phyloP scores from a whole-genome alignment of 2,797 vertebrate species.

The Myotis planiceps region DNA sequence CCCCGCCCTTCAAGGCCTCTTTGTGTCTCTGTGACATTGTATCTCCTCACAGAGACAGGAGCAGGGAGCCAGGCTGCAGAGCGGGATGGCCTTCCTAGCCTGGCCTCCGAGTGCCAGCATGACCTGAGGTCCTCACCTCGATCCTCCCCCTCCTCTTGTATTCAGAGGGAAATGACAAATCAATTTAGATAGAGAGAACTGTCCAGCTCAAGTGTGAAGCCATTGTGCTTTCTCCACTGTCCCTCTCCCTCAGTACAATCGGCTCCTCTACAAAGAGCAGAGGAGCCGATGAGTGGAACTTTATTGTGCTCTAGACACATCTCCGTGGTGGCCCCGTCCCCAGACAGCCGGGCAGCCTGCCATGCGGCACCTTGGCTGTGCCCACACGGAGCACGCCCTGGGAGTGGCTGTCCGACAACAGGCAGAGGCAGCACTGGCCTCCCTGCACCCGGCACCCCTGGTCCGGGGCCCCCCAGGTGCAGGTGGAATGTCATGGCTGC shows the following conservation, averaged over 20 bases:
- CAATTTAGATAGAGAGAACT: conserved; percentile 46
- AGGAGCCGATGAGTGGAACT: neutral
- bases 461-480: neutral
- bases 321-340: neutral
- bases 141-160: neutral
- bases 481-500: neutral
- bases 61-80: neutral
- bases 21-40: neutral
- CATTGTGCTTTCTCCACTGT: neutral
- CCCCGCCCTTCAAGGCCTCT: neutral
- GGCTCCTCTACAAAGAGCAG: neutral
- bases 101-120: neutral
- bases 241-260: neutral
- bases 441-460: neutral
- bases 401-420: neutral
- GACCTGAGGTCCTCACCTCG: neutral
- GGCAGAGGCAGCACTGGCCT: neutral
- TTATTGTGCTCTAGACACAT: neutral
- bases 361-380: neutral
- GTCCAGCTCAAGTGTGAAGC: neutral
- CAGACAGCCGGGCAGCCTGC: neutral
- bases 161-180: conserved; percentile 44
- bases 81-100: neutral
- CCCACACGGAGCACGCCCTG: accelerated
- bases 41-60: neutral